Conservation (phyloP, 2,888 invertebrate species). For the Ethmia dodecea region DNA sequence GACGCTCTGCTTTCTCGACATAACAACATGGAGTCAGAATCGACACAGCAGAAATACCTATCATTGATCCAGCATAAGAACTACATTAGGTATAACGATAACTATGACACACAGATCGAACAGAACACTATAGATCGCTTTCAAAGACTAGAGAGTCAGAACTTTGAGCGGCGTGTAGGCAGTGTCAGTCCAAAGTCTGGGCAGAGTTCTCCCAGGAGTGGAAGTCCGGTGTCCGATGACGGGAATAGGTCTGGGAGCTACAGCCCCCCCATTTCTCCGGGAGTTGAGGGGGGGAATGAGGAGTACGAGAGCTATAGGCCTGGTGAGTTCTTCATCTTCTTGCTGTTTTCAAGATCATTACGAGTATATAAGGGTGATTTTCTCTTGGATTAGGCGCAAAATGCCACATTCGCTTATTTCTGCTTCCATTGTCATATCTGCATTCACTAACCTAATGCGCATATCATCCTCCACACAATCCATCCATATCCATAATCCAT, state of each 20-base stretch:
- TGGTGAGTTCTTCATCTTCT: slow-evolving; percentile 36
- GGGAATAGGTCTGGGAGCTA: slow-evolving; percentile 82
- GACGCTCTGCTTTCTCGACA: slow-evolving; percentile 88
- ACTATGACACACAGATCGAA: slow-evolving; percentile 65
- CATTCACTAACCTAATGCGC: too few relatives aligned
- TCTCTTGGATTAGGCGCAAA: too few relatives aligned
- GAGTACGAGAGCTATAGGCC: slow-evolving; percentile 66
- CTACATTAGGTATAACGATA: slow-evolving; percentile 54
- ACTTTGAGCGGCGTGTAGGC: slow-evolving; percentile 26
- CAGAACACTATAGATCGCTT: slow-evolving; percentile 63
- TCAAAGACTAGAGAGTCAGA: slow-evolving; percentile 24
- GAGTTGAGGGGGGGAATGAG: slow-evolving; percentile 83
- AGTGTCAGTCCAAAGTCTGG: slow-evolving; percentile 48
- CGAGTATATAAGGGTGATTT: too few relatives aligned
- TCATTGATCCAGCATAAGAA: slow-evolving; percentile 60
- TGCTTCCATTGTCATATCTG: too few relatives aligned
- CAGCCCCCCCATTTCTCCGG: slow-evolving; percentile 91
- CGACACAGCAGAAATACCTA: slow-evolving; percentile 59
- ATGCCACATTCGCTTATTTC: too few relatives aligned
- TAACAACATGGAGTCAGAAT: slow-evolving; percentile 42
- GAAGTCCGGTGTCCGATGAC: slow-evolving; percentile 72
- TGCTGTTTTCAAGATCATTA: background rate
- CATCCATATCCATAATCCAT: too few relatives aligned
- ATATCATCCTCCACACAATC: too few relatives aligned
- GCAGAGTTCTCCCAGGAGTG: slow-evolving; percentile 51